Conservation (phyloP, 2,113 vertebrate species). For the Chunga burmeisteri region DNA sequence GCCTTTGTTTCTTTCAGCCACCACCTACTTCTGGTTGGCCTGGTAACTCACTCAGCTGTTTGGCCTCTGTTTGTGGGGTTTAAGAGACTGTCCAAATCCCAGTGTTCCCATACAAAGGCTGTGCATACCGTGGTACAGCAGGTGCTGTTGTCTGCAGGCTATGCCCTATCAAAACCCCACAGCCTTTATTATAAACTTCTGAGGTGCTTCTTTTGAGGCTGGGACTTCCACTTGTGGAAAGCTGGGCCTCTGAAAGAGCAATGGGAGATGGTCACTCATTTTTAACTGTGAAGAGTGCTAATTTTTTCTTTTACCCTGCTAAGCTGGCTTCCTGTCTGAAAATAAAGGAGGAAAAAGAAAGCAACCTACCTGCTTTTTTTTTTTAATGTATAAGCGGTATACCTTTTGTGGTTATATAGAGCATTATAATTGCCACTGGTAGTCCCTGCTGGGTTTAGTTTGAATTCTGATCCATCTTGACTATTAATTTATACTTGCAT, state of each 20-base stretch:
- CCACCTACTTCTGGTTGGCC: slow-evolving; percentile 2
- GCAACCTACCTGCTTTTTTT: neutral
- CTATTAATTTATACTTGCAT: neutral
- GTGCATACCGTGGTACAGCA: rapidly evolving
- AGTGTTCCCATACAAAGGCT: neutral
- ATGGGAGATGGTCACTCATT: neutral
- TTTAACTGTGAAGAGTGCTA: neutral
- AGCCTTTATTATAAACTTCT: neutral
- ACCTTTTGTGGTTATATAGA: neutral
- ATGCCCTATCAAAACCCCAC: rapidly evolving
- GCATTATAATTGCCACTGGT: neutral
- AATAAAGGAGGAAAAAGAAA: neutral
- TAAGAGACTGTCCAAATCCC: neutral
- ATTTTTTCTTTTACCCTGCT: neutral
- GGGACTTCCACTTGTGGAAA: neutral
- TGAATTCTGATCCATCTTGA: neutral
- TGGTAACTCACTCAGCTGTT: neutral
- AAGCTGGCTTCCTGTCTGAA: neutral
- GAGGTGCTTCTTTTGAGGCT: neutral
- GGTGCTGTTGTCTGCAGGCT: neutral
- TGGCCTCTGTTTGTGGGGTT: neutral
- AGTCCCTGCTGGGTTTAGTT: neutral
- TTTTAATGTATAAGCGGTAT: neutral
- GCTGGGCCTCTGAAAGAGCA: neutral
- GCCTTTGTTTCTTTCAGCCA: neutral